phyloP scores from a whole-genome alignment of 2,888 invertebrate genomes.

The Orthosia gothica region DNA sequence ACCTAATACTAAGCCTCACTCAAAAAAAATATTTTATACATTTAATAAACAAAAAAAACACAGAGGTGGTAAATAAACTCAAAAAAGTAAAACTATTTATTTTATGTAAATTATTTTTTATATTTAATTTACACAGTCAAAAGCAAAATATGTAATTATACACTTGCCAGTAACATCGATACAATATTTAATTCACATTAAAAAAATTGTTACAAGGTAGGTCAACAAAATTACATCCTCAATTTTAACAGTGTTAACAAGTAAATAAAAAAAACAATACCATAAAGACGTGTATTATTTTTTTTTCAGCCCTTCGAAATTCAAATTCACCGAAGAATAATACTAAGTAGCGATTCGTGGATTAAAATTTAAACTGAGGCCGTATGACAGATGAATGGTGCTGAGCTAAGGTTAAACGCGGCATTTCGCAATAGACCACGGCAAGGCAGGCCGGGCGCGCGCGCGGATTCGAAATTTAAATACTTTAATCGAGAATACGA shows the following conservation, averaged over 20 bases:
- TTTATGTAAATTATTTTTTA: too few species aligned
- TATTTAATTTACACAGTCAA: too few species aligned
- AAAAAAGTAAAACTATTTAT: background rate
- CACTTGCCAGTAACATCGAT: background rate
- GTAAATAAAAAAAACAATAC: slow-evolving; percentile 4
- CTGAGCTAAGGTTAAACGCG: slow-evolving; percentile 67
- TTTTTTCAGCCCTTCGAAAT: slow-evolving; percentile 33
- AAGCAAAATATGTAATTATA: too few species aligned
- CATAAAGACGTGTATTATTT: background rate
- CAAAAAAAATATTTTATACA: background rate
- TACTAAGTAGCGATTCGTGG: slow-evolving; percentile 54
- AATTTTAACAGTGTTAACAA: background rate
- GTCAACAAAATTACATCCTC: slow-evolving; percentile 5
- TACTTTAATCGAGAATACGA: slow-evolving; percentile 39
- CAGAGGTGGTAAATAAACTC: background rate
- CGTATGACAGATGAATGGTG: slow-evolving; percentile 67
- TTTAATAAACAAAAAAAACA: too few species aligned
- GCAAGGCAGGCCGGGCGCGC: slow-evolving; percentile 60
- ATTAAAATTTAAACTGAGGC: slow-evolving; percentile 66
- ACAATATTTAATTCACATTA: background rate
- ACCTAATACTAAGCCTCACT: too few species aligned
- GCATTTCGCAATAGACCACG: slow-evolving; percentile 68
- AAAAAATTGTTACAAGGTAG: background rate
- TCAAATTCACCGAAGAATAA: slow-evolving; percentile 33
- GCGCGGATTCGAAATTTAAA: slow-evolving; percentile 60